Evolutionary conservation across 2,888 invertebrate species (phyloP).

Genomic region (Melipona beecheii): DNA sequence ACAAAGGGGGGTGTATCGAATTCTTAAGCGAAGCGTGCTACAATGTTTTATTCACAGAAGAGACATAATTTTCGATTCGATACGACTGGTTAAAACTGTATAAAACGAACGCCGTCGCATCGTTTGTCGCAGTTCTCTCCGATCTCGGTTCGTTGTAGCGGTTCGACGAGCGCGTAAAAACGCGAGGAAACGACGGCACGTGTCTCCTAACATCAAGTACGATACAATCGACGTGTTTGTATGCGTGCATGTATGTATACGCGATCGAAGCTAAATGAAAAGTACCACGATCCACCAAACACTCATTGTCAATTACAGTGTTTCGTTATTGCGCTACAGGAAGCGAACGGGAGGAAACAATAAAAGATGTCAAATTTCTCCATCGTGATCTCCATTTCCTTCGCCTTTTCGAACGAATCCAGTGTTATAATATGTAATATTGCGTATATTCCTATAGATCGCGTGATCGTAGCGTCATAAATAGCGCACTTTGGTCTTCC

Average conservation of each 20-base stretch:
- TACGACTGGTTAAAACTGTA: conserved; percentile 1
- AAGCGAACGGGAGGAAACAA: conserved; percentile 48
- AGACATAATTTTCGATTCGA: background rate
- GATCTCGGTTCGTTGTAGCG: conserved; percentile 53
- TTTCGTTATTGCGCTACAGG: conserved; percentile 38
- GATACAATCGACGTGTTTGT: conserved; percentile 49
- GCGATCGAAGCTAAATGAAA: conserved; percentile 72
- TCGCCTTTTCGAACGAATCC: conserved; percentile 19
- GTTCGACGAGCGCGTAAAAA: conserved; percentile 33
- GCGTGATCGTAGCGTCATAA: conserved; percentile 46
- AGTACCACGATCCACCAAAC: conserved; percentile 54
- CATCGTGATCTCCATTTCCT: conserved; percentile 19
- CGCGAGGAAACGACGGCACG: conserved; percentile 27
- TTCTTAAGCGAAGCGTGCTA: conserved; percentile 15
- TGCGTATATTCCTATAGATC: conserved; percentile 34
- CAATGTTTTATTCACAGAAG: conserved; percentile 7
- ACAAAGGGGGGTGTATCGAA: conserved; percentile 14
- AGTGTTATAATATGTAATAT: conserved; percentile 33
- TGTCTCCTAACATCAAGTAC: conserved; percentile 46
- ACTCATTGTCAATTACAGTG: conserved; percentile 37
- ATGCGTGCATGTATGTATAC: background rate
- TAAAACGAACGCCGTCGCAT: background rate
- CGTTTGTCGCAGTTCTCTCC: conserved; percentile 25
- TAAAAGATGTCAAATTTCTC: conserved; percentile 2
- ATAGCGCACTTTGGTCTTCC: conserved; percentile 64